Base-by-base conservation (phyloP, 2,888 invertebrate species). In the Stictocephala bisonia region DNA sequence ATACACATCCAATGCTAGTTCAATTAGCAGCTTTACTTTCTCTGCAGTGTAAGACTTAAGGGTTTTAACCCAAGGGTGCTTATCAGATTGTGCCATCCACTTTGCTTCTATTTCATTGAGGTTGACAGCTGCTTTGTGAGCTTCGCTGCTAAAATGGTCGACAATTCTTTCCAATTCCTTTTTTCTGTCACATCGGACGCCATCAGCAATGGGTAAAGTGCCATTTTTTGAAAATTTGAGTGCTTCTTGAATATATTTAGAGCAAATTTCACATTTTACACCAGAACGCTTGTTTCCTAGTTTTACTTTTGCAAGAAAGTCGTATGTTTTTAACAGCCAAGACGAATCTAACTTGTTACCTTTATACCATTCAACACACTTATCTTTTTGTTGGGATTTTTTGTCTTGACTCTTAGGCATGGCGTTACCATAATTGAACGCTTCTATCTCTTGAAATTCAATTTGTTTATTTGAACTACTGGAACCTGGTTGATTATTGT, bases 221-320 rank as follows among this genome's bases (percentile, higher is more conserved):
- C 72, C 67, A 72, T 72, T 72, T 72, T 44, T 67, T 7, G 72
- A 72, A n/a, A 72, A 72, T 31, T 50, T 72, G 29, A 66, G 13
- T 18, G 50, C 72, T 67, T 72, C 66, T 6, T 64, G 64, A 35
- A 50, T 72, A 50, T 72, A 51, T 72, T 27, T 67, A 26, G 18
- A 66, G 66, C 51, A 72, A 35, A 40, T 51, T 22, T n/a, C 48
- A 48, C 40, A 72, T 72, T 67, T 72, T 48, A 72, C 48, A 31
- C 66, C 66, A 35, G 7, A 72, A 22, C 72, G 31, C 40, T 66
- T 72, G 44, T 44, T 44, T 11, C 24, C 72, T 24, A 66, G 27
- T 24, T 66, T 72, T 29, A 66, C 31, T 67, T 72, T 66, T 29
- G 48, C 44, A 31, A 72, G 35, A 66, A 11, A 72, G 22, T 44